Conservation (phyloP, 2,888 invertebrate species). For the Cosmorhoe ocellata region DNA sequence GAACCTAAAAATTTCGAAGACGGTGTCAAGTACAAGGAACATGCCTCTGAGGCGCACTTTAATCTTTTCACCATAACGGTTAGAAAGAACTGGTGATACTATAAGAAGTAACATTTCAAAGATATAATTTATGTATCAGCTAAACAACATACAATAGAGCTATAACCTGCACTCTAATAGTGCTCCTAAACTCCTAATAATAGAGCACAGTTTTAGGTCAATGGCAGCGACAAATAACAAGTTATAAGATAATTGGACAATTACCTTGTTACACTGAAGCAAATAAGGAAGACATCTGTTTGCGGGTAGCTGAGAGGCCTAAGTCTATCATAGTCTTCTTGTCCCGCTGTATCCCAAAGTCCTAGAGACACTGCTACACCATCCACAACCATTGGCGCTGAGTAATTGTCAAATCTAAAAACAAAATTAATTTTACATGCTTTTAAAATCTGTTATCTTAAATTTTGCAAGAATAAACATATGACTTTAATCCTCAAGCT, state of each 20-base stretch:
- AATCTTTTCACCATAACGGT: too few species aligned
- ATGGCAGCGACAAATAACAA: not conserved
- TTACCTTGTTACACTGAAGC: slow-evolving; percentile 96
- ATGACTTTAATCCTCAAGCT: too few species aligned
- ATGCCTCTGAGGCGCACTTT: too few species aligned
- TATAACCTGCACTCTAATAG: too few species aligned
- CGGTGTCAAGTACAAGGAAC: too few species aligned
- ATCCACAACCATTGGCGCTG: slow-evolving; percentile 99
- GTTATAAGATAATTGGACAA: slow-evolving; percentile 11
- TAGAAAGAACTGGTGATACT: too few species aligned
- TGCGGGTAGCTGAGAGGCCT: slow-evolving; percentile 98
- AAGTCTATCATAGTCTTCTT: slow-evolving; percentile 98
- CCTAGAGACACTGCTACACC: slow-evolving; percentile 98
- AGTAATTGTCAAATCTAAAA: slow-evolving; percentile 98
- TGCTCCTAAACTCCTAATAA: not conserved
- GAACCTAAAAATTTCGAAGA: too few species aligned
- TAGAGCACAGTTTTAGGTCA: not conserved
- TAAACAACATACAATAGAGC: too few species aligned
- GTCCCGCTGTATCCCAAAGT: slow-evolving; percentile 99
- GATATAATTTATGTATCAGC: too few species aligned
- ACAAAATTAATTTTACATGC: not conserved
- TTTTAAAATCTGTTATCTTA: too few species aligned
- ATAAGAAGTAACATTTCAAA: too few species aligned
- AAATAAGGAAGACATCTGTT: slow-evolving; percentile 99
- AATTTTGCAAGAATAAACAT: too few species aligned